Evolutionary conservation across 2,113 vertebrate genomes (phyloP).

Genomic region (Cyprinodon tularosa): DNA sequence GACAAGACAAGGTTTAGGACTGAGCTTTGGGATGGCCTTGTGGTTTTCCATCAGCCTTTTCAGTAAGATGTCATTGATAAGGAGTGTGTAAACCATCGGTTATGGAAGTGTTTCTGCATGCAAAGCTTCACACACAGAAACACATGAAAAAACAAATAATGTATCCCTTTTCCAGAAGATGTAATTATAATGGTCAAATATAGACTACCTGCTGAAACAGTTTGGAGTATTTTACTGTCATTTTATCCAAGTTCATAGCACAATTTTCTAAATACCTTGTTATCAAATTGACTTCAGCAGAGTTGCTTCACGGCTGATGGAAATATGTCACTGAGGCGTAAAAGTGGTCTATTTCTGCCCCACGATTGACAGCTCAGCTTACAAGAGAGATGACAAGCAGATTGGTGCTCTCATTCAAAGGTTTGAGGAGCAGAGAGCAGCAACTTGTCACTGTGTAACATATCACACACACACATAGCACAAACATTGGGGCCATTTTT

Average conservation of each 20-base stretch:
- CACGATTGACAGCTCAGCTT: constrained; percentile 51
- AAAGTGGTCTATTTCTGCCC: constrained; percentile 30
- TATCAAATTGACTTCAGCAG: constrained; percentile 14
- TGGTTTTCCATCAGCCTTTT: not conserved
- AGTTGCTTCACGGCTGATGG: constrained; percentile 4
- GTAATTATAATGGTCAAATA: not conserved
- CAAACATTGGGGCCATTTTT: constrained; percentile 33
- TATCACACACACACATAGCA: too few species aligned
- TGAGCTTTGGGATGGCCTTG: too few species aligned
- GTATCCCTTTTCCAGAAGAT: not conserved
- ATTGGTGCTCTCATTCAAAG: constrained; percentile 33
- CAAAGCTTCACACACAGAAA: not conserved
- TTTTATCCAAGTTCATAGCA: constrained; percentile 14
- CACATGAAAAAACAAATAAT: not conserved
- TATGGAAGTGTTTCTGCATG: not conserved
- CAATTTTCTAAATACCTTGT: constrained; percentile 1
- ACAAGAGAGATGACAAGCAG: constrained; percentile 38
- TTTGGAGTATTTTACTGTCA: not conserved
- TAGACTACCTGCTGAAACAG: not conserved
- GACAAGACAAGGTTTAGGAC: too few species aligned
- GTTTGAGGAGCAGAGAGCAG: constrained; percentile 34
- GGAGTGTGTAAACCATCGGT: not conserved
- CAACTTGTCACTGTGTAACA: constrained; percentile 35
- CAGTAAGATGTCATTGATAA: not conserved
- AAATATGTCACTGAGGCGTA: constrained; percentile 12